Base-by-base conservation (phyloP, 2,888 invertebrate genomes). In the Morpho achilles region DNA sequence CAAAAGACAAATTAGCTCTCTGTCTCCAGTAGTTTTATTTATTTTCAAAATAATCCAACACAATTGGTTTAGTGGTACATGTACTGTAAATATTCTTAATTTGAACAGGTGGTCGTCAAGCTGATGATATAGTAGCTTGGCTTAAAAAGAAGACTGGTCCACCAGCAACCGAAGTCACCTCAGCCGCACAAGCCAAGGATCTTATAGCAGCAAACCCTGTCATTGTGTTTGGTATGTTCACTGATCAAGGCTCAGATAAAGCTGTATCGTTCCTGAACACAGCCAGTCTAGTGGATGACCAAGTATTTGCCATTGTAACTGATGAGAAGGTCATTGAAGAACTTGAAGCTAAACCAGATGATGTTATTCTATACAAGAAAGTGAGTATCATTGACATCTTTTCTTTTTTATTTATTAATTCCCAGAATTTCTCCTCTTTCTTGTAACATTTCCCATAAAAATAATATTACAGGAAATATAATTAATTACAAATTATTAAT, bases 81-180 rank as follows among this genome's bases (percentile, higher is more conserved):
- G n/a, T 2, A 7, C 23, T 16, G 7, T 10, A 43, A n/a, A 7
- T 45, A 57, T 56, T 40, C 16, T 57, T 68, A 45, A 32, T 40
- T 54, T 52, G 23, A 66, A 49, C 69, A 95, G 96, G 98, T 88
- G 98, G 98, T 59, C 95, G 99, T 73, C 95, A 96, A 82, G 95
- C 96, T 70, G 96, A 96, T 67, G 98, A 98, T 64, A 99, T 99
- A 76, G 93, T 99, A 62, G 92, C 92, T 69, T 99, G 99, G 99
- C 86, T 99, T 63, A 93, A 94, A 82, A 99, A 99, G 93, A 99
- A 99, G 93, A 97, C 98, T 76, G 99, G 99, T 56, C 98, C 99
- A 54, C 95, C 98, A 61, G 98, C 98, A n/a, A 93, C 94, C 70
- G 94, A 94, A 65, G 86, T 99, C 46, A 82, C 92, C 43, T 92